phyloP scores from a whole-genome alignment of 2,113 vertebrate genomes.

The Spilogale gracilis region DNA sequence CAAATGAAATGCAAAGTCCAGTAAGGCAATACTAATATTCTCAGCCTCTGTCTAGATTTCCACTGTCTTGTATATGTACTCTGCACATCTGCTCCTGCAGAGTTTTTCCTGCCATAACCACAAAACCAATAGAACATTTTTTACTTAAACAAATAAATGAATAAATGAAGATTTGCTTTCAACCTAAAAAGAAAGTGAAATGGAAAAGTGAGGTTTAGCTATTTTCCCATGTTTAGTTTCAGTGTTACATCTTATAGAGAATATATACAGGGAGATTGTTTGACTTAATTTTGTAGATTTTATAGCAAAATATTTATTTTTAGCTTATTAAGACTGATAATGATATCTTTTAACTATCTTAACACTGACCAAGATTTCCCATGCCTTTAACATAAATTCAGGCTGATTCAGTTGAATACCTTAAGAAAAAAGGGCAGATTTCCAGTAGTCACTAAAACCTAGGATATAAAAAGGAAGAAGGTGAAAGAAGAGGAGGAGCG shows the following conservation, averaged over 20 bases:
- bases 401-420: background rate
- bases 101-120: background rate
- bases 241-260: background rate
- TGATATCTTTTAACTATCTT: background rate
- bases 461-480: background rate
- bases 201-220: background rate
- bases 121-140: background rate
- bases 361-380: background rate
- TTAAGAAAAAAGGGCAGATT: background rate
- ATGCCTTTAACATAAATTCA: background rate
- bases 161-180: background rate
- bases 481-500: fast-evolving
- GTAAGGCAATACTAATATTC: background rate
- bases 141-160: background rate
- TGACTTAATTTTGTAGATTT: background rate
- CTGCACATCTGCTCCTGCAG: background rate
- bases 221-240: background rate
- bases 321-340: background rate
- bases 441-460: background rate
- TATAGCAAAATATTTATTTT: background rate
- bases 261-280: background rate
- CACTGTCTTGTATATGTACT: no score
- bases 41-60: background rate
- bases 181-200: background rate
- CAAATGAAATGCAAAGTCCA: background rate